Conservation (phyloP, 2,888 invertebrate genomes). For the Cerastis rubricosa region DNA sequence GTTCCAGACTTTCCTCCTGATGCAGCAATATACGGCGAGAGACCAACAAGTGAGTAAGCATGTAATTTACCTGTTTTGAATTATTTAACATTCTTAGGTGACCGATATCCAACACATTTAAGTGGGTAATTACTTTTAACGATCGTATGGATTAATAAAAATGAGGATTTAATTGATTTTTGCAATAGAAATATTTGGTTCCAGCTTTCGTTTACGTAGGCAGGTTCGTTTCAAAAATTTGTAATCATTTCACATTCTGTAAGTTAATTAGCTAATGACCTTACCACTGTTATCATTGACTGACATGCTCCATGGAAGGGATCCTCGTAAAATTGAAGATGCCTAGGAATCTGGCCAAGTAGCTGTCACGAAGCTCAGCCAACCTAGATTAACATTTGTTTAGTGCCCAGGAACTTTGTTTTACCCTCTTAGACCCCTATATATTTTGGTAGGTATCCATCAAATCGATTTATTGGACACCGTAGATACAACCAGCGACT, state of each 20-base stretch:
- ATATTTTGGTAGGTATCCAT: not conserved
- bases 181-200: not conserved
- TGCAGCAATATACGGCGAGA: constrained; percentile 81
- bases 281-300: not conserved
- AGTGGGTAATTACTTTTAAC: constrained; percentile 15
- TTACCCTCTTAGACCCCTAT: not conserved
- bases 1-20: constrained; percentile 76
- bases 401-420: not conserved
- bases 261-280: not conserved
- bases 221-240: constrained; percentile 36
- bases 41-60: constrained; percentile 81
- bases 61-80: not conserved
- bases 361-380: not conserved
- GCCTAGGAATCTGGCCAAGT: not conserved
- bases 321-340: not conserved
- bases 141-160: constrained; percentile 13
- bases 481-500: not conserved
- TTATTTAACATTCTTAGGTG: constrained; percentile 7
- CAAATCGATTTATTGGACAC: not conserved
- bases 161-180: constrained; percentile 37
- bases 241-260: constrained; percentile 5
- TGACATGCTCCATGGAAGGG: not conserved
- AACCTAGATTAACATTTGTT: not conserved
- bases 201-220: constrained; percentile 8
- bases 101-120: not conserved